Conservation (phyloP, 2,888 invertebrate species). For the Aphodius sticticus region DNA sequence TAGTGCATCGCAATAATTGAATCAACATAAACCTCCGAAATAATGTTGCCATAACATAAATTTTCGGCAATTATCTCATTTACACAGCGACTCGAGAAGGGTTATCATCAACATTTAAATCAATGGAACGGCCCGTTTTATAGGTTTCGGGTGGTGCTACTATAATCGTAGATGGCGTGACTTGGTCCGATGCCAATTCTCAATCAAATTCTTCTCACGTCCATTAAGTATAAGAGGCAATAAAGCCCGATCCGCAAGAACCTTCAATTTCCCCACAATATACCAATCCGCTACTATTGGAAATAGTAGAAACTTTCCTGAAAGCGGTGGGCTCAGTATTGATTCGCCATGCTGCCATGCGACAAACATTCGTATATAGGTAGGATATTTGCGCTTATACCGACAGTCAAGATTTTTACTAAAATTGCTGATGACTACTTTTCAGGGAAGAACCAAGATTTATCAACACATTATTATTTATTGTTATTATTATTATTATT, state of each 20-base stretch:
- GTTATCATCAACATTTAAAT: slow-evolving; percentile 17
- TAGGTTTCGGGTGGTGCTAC: not conserved
- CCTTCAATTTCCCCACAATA: slow-evolving; percentile 19
- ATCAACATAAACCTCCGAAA: not conserved
- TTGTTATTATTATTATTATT: no score
- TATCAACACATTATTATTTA: no score
- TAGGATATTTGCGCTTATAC: not conserved
- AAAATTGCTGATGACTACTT: not conserved
- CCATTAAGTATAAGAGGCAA: slow-evolving; percentile 24
- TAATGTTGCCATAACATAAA: not conserved
- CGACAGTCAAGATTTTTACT: not conserved
- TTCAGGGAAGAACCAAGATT: no score
- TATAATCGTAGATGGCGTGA: slow-evolving; percentile 23
- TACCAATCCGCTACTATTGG: slow-evolving; percentile 19
- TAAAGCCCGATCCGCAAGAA: slow-evolving; percentile 17
- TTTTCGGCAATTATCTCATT: not conserved
- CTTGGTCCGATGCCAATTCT: slow-evolving; percentile 25
- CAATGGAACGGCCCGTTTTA: slow-evolving; percentile 7
- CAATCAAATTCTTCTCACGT: slow-evolving; percentile 26
- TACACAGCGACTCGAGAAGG: not conserved
- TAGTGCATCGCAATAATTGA: not conserved
- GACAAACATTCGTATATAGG: not conserved
- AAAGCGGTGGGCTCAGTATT: not conserved
- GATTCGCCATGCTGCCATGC: not conserved
- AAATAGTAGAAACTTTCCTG: slow-evolving; percentile 7